Percentiles rank a stretch among this genome's conserved stretches.
These are phyloP conservation scores for Tragelaphus eurycerus DNA, from an alignment of 2,797 vertebrate species.

Conservation along the genomic window DNA sequence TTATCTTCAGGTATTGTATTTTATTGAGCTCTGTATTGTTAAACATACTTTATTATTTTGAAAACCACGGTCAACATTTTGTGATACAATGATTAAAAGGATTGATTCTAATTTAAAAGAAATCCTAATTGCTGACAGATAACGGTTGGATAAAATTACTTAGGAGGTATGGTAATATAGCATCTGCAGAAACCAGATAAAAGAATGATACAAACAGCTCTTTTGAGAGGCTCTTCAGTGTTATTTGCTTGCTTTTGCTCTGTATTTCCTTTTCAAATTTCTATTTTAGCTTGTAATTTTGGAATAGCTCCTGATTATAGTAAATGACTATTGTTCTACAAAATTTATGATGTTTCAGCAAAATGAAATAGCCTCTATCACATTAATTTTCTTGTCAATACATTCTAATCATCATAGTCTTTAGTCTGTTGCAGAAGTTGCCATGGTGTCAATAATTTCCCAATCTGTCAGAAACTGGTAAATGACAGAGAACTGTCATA, in stretches of 20 bases:
- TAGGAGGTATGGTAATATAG: background rate
- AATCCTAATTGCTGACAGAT: background rate
- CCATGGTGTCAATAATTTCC: constrained; percentile 12
- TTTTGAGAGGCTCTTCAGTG: constrained; percentile 9
- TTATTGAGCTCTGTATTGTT: background rate
- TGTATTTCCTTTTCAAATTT: constrained; percentile 35
- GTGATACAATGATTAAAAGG: background rate
- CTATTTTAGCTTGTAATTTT: constrained; percentile 43
- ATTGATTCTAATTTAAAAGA: background rate
- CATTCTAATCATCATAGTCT: background rate
- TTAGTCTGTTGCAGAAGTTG: constrained; percentile 6
- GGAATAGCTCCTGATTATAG: constrained; percentile 24
- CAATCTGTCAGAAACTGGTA: background rate
- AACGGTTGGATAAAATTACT: constrained; percentile 24
- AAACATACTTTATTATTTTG: background rate
- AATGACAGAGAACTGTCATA: constrained; percentile 7
- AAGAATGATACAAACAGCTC: background rate
- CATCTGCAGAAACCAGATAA: constrained; percentile 34
- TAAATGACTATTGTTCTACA: constrained; percentile 27
- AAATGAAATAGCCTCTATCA: constrained; percentile 35
- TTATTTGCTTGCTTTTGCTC: constrained; percentile 32
- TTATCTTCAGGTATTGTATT: background rate
- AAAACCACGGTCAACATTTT: background rate
- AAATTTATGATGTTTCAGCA: constrained; percentile 32
- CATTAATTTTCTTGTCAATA: constrained; percentile 33